A percentile compares a stretch with the other conserved stretches of the same genome.
These are phyloP conservation scores for Epizoanthus scotinus DNA, from an alignment of 92 coral and sea anemone species.

Conservation along the genomic window DNA sequence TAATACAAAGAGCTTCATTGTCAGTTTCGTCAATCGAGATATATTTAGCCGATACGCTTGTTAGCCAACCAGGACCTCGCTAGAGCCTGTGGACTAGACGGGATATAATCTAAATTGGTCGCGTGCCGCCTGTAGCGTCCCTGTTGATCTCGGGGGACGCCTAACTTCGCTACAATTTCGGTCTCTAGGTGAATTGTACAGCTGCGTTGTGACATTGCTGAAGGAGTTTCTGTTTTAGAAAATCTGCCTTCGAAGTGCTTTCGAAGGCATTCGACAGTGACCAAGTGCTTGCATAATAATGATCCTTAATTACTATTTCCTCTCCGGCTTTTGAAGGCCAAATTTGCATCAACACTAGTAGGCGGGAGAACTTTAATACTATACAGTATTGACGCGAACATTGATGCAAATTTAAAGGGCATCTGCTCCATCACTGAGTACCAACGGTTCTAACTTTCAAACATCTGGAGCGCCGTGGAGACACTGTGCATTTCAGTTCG, in stretches of 20 bases:
- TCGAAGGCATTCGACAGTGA: conserved; percentile 32
- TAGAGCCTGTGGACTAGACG: no score
- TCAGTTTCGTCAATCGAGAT: conserved; percentile 46
- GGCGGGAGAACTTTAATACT: conserved; percentile 40
- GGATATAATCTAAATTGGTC: conserved; percentile 56
- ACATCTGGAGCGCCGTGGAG: neutral
- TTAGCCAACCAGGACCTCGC: conserved; percentile 43
- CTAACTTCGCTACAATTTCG: neutral
- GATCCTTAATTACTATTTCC: conserved; percentile 10
- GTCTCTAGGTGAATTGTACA: neutral
- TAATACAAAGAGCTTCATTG: conserved; percentile 18
- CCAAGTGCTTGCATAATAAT: conserved; percentile 30
- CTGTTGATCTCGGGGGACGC: conserved; percentile 40
- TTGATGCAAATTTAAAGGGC: conserved; percentile 16
- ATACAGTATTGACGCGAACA: neutral
- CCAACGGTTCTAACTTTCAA: neutral
- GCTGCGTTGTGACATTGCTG: conserved; percentile 18
- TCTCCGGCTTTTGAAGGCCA: conserved; percentile 18
- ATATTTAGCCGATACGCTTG: conserved; percentile 48
- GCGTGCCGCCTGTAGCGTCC: conserved; percentile 82
- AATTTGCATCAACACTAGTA: conserved; percentile 34
- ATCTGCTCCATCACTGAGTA: neutral
- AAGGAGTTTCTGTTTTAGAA: neutral
- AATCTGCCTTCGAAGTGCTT: conserved; percentile 10
- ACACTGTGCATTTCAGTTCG: neutral